Evolutionary conservation across 2,797 vertebrate genomes (phyloP), one percentile per base, ranked within the genome.

Genomic region (Cercopithecus mitis): DNA sequence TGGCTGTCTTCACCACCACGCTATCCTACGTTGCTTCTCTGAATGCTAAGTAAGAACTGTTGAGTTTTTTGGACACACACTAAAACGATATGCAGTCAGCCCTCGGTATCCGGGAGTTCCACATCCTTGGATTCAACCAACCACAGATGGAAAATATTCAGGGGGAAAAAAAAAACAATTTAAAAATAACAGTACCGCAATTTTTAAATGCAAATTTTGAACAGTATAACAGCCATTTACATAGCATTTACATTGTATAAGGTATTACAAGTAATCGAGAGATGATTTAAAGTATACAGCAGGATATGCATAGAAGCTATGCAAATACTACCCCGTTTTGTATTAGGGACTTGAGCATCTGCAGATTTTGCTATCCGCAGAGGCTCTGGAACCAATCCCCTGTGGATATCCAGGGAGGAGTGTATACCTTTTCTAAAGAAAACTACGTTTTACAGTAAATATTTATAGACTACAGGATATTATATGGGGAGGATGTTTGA

Each of bases 401-500:
- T 36, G 20, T 36, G 77, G 33, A 80, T 24, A n/a, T n/a, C 47
- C 5, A 80, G n/a, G 77, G 77, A 50, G 11, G 7, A 36, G 33
- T 36, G 20, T 52, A 4, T n/a, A 50, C 2, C 33, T 95, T 91
- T 94, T 25, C 57, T 24, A 61, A 75, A 61, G 55, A 58, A 76
- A 95, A n/a, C 25, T 39, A 67, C 24, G 72, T 77, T 85, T 90
- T 61, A 39, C 22, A 57, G 25, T 64, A 79, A 88, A 25, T 91
- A 39, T 73, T 70, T 82, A 52, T 33, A 52, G 58, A 33, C 36
- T 61, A 7, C 15, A 58, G 57, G 36, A 25, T 50, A 52, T 25
- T 45, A 2, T 22, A 82, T 17, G n/a, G 72, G 50, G 75, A 91
- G 55, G 41, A n/a, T 70, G 39, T 88, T 36, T 45, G 33, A 77